These are phyloP conservation scores for Rhaphigaster nebulosa DNA, from an alignment of 2,888 invertebrate genomes.

Conservation along the genomic window DNA sequence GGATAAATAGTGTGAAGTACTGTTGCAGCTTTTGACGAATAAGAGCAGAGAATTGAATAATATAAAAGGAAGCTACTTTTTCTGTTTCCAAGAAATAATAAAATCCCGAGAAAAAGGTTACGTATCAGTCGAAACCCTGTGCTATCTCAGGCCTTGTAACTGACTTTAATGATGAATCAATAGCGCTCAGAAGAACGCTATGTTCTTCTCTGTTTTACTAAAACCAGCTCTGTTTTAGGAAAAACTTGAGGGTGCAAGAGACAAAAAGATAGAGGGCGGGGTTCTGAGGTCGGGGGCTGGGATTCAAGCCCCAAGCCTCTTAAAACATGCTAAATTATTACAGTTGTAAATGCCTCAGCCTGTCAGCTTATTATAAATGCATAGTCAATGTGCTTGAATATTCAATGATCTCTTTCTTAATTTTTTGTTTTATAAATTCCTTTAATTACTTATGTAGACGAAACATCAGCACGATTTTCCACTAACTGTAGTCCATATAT, in stretches of 20 bases:
- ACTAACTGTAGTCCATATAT: too few relatives aligned
- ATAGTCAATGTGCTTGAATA: background rate
- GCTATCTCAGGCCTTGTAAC: background rate
- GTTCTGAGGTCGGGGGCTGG: background rate
- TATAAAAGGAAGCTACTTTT: background rate
- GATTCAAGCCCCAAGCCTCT: background rate
- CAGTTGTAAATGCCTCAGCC: background rate
- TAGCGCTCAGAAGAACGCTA: background rate
- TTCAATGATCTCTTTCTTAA: background rate
- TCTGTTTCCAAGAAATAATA: background rate
- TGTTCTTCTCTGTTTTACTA: background rate
- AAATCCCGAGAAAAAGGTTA: background rate
- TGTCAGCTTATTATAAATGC: background rate
- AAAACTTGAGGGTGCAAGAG: background rate
- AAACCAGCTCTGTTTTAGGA: background rate
- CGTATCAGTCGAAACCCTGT: background rate
- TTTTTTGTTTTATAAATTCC: background rate
- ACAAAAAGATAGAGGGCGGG: too few relatives aligned
- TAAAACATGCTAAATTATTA: background rate
- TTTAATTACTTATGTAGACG: background rate
- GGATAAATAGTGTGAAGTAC: too few relatives aligned
- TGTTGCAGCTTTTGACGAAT: too few relatives aligned
- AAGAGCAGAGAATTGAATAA: background rate
- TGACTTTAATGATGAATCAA: background rate
- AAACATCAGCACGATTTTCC: background rate